These are phyloP conservation scores for Astreopora myriophthalma DNA, from an alignment of 64 coral and sea anemone species.

Conservation along the genomic window DNA sequence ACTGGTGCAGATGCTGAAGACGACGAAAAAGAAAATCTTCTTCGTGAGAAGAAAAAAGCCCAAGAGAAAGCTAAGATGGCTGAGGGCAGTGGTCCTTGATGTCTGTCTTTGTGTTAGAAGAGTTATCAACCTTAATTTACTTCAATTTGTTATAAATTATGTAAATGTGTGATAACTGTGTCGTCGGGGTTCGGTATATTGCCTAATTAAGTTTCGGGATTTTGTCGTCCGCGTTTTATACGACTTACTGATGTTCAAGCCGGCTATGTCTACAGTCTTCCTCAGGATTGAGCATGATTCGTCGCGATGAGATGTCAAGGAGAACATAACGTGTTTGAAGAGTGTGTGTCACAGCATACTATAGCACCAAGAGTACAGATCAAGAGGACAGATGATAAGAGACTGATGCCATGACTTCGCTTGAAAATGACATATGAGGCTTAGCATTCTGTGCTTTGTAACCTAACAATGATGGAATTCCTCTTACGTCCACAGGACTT, in stretches of 20 bases:
- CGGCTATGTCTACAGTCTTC: neutral
- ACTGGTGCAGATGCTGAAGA: constrained; percentile 71
- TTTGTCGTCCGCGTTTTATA: neutral
- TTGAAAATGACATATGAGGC: neutral
- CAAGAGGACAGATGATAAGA: neutral
- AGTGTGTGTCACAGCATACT: neutral
- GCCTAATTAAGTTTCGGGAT: constrained; percentile 12
- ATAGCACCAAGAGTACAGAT: neutral
- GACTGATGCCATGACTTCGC: neutral
- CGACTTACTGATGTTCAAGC: neutral
- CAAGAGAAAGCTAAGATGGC: constrained; percentile 34
- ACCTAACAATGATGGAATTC: neutral
- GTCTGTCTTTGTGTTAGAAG: neutral
- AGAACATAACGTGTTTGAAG: neutral
- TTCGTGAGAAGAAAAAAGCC: constrained; percentile 72
- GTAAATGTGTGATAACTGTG: constrained; percentile 20
- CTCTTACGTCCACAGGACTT: neutral
- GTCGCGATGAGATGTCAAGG: neutral
- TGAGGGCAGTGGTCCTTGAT: constrained; percentile 55
- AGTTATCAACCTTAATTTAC: constrained; percentile 22
- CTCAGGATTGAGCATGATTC: neutral
- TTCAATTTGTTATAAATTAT: neutral
- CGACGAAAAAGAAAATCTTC: constrained; percentile 67
- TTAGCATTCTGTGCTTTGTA: neutral
- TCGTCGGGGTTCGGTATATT: constrained; percentile 32